phyloP scores from a whole-genome alignment of 2,888 invertebrate species.

The Troides oblongomaculatus region DNA sequence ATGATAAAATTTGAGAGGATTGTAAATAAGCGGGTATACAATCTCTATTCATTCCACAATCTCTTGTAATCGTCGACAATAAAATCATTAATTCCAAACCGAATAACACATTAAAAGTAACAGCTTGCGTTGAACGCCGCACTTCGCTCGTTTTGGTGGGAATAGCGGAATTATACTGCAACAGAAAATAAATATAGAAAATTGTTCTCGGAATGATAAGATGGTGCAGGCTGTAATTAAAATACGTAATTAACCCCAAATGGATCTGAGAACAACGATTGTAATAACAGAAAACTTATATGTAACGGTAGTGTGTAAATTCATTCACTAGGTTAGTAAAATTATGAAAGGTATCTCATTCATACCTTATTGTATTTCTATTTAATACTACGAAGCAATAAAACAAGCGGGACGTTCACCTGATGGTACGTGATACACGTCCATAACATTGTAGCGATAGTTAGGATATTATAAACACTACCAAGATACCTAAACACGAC shows the following conservation, averaged over 20 bases:
- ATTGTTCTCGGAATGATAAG: constrained; percentile 33
- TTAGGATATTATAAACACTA: too few species aligned
- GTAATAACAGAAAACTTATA: too few species aligned
- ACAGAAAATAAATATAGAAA: constrained; percentile 16
- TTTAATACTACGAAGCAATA: too few species aligned
- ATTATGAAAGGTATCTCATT: too few species aligned
- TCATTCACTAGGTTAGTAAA: too few species aligned
- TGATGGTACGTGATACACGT: too few species aligned
- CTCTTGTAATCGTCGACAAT: constrained; percentile 67
- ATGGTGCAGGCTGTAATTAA: not conserved
- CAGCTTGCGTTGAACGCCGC: constrained; percentile 65
- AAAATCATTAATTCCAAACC: constrained; percentile 78
- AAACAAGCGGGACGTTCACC: too few species aligned
- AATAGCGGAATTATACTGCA: constrained; percentile 37
- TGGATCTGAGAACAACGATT: too few species aligned
- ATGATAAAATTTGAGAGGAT: constrained; percentile 7
- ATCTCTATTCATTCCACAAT: constrained; percentile 50
- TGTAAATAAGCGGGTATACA: constrained; percentile 6
- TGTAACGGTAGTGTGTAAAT: too few species aligned
- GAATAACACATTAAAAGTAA: constrained; percentile 78
- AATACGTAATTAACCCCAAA: not conserved
- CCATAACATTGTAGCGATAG: too few species aligned
- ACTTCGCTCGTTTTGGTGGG: constrained; percentile 33
- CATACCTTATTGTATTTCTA: too few species aligned
- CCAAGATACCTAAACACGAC: too few species aligned